Base-by-base conservation (phyloP, 2,113 vertebrate species). In the Micronisus gabar region DNA sequence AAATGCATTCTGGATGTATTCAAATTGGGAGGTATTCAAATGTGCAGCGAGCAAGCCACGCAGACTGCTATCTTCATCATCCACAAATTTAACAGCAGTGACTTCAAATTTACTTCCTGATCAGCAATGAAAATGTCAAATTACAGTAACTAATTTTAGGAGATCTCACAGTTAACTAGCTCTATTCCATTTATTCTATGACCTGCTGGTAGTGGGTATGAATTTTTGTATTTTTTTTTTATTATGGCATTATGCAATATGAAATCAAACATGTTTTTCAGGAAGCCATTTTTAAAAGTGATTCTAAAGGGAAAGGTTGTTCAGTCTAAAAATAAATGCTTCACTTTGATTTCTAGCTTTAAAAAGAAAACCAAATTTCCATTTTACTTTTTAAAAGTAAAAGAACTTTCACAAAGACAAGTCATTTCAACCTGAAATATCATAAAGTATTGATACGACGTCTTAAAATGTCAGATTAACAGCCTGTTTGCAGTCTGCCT, bases 71-170 rank as follows among this genome's bases (percentile, higher is more conserved):
- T 88, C 94, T 96, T 94, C 95, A 94, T 95, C 94, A 95, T 87
- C 89, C 81, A 85, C 93, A 85, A 66, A 95, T 96, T 94, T 91
- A 94, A 94, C 93, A 80, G 86, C 93, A 94, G 48, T 91, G 86
- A 89, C 91, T 97, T 97, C 91, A 94, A 63, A 95, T 95, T 94
- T 88, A 68, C 91, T 97, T 96, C 94, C 94, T 89, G 89, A 96
- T 93, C 94, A 95, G 86, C 91, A 95, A 87, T 22, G 86, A 95
- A 97, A 96, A 96, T 82, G 96, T 95, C 89, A 95, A 94, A 95
- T 96, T 94, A 82, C 58, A 12, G 87, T 58, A 87, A 95, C 88
- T 95, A 97, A 95, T 95, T 95, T 97, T 97, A 93, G 94, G 89
- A 89, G 45, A 80, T 80, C 71, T 89, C 26, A 0, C 66, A 76